These are phyloP conservation scores for Cetonia aurata DNA, from an alignment of 2,888 invertebrate genomes.

Conservation along the genomic window DNA sequence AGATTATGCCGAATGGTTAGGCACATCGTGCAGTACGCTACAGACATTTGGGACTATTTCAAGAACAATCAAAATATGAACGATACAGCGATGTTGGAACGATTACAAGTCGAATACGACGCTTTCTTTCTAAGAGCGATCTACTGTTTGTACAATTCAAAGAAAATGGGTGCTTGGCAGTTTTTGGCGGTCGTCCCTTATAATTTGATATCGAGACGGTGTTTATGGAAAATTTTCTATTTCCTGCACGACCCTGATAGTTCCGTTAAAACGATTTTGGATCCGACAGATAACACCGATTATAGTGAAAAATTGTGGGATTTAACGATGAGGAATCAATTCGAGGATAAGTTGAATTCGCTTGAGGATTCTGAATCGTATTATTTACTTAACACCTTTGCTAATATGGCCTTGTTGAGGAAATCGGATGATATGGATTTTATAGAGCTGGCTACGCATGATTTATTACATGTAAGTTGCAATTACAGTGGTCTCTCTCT, in stretches of 20 bases:
- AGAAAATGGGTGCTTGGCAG: conserved; percentile 84
- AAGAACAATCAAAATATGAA: conserved; percentile 60
- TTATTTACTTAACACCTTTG: conserved; percentile 82
- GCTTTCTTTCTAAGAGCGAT: conserved; percentile 78
- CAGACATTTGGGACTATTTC: conserved; percentile 75
- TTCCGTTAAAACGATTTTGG: conserved; percentile 58
- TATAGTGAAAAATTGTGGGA: conserved; percentile 68
- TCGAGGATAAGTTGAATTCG: conserved; percentile 74
- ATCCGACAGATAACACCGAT: conserved; percentile 61
- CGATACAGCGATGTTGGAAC: conserved; percentile 68
- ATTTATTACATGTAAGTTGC: conserved; percentile 75
- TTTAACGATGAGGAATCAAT: conserved; percentile 68
- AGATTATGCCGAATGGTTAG: conserved; percentile 76
- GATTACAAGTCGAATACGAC: conserved; percentile 80
- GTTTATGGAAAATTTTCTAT: conserved; percentile 77
- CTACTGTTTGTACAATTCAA: conserved; percentile 77
- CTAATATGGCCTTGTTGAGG: conserved; percentile 82
- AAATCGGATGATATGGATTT: conserved; percentile 73
- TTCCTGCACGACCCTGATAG: conserved; percentile 72
- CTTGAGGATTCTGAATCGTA: conserved; percentile 81
- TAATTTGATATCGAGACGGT: conserved; percentile 70
- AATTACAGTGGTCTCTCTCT: no score
- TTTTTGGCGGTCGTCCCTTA: conserved; percentile 84
- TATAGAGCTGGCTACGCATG: conserved; percentile 75
- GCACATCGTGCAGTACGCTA: conserved; percentile 79